Conservation (phyloP, 1,140 invertebrate species). For the Periplaneta americana region DNA sequence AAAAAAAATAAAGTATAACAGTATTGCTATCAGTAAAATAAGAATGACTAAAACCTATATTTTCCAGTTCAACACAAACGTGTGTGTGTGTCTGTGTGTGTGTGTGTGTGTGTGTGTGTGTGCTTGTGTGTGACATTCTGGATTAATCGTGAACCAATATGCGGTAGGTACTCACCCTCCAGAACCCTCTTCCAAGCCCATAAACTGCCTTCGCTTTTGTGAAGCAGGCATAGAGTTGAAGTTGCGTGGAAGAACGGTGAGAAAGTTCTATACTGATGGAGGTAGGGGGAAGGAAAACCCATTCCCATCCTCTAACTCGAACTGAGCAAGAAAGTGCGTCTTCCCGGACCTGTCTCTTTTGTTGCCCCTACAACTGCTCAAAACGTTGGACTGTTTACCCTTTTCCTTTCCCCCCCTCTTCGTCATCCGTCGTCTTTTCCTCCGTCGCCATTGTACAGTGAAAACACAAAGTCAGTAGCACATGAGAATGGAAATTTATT, state of each 20-base stretch:
- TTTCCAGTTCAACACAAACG: too few species aligned
- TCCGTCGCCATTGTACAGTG: background rate
- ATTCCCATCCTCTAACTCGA: background rate
- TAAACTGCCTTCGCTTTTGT: background rate
- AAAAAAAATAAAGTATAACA: too few species aligned
- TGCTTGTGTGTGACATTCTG: too few species aligned
- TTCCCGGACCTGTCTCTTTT: background rate
- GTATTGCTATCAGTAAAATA: too few species aligned
- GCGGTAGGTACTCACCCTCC: background rate
- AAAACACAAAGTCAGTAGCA: background rate
- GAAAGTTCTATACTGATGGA: background rate
- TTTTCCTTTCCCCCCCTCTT: background rate
- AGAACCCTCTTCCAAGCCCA: background rate
- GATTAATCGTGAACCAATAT: background rate
- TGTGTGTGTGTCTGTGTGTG: too few species aligned
- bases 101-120: too few species aligned
- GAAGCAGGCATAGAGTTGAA: background rate
- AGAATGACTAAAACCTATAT: too few species aligned
- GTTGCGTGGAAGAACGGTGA: background rate
- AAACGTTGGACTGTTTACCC: background rate
- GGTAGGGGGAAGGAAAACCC: background rate
- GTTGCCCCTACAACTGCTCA: too few species aligned
- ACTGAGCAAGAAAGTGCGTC: background rate
- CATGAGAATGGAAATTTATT: background rate
- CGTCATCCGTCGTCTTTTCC: background rate